Evolutionary conservation across 1,140 invertebrate genomes (phyloP).

Genomic region (Aphelinus certus): DNA sequence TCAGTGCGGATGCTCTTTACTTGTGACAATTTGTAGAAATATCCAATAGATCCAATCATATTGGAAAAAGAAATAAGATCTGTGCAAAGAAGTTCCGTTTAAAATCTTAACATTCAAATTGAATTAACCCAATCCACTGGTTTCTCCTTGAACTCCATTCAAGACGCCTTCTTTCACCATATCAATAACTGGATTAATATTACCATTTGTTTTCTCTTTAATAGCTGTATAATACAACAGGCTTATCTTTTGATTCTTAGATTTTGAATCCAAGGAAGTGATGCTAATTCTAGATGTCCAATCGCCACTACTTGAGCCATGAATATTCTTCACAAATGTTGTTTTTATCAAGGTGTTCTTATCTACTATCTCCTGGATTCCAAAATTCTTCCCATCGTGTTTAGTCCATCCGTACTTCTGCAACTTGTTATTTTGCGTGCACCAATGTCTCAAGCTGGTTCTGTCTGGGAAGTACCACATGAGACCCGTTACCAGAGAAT

Average conservation of each 20-base stretch:
- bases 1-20: slow-evolving; percentile 86
- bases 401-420: slow-evolving; percentile 86
- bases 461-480: slow-evolving; percentile 91
- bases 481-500: slow-evolving; percentile 89
- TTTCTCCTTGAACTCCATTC: slow-evolving; percentile 79
- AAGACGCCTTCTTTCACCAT: slow-evolving; percentile 64
- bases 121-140: slow-evolving; percentile 83
- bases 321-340: slow-evolving; percentile 86
- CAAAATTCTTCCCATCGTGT: slow-evolving; percentile 93
- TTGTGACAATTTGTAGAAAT: slow-evolving; percentile 92
- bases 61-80: slow-evolving; percentile 90
- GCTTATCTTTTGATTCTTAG: slow-evolving; percentile 69
- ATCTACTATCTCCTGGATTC: slow-evolving; percentile 90
- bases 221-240: slow-evolving; percentile 82
- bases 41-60: slow-evolving; percentile 94
- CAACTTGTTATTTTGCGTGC: slow-evolving; percentile 88
- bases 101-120: slow-evolving; percentile 63
- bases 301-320: slow-evolving; percentile 85
- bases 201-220: slow-evolving; percentile 74
- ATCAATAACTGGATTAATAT: slow-evolving; percentile 66
- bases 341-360: slow-evolving; percentile 81
- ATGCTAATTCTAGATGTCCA: slow-evolving; percentile 90
- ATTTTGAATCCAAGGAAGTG: slow-evolving; percentile 48
- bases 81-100: slow-evolving; percentile 72
- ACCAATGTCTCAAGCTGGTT: slow-evolving; percentile 84